A percentile compares a stretch with the other conserved stretches of the same genome.
Evolutionary conservation across 2,888 invertebrate species (phyloP).

Genomic region (Brachynemurus nebulosus): DNA sequence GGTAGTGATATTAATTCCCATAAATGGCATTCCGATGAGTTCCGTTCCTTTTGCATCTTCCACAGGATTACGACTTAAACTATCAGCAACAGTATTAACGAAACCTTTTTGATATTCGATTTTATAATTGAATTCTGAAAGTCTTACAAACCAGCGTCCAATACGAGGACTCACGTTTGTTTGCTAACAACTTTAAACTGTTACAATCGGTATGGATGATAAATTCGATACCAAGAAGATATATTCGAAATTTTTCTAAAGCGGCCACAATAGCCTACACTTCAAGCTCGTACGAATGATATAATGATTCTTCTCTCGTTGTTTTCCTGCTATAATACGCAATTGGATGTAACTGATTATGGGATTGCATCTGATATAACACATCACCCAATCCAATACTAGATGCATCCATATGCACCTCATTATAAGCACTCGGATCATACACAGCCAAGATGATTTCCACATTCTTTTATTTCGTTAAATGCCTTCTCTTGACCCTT

Average conservation of each 20-base stretch:
- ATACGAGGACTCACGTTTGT: constrained; percentile 9
- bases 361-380: constrained; percentile 6
- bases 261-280: neutral
- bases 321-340: constrained; percentile 11
- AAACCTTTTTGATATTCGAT: constrained; percentile 1
- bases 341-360: constrained; percentile 10
- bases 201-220: constrained; percentile 14
- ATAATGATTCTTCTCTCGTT: constrained; percentile 8
- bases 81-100: constrained; percentile 8
- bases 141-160: constrained; percentile 5
- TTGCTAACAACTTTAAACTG: constrained; percentile 7
- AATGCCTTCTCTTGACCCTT: neutral
- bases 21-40: constrained; percentile 11
- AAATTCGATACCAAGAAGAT: constrained; percentile 14
- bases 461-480: neutral
- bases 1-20: constrained; percentile 13
- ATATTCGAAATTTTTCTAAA: constrained; percentile 9
- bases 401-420: neutral
- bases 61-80: constrained; percentile 16
- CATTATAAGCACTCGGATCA: neutral
- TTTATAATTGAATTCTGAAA: constrained; percentile 7
- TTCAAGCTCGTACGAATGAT: neutral
- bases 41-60: constrained; percentile 11
- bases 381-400: neutral
- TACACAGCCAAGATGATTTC: neutral